A percentile compares a stretch with the other conserved stretches of the same genome.
phyloP scores from a whole-genome alignment of 2,113 vertebrate species.

The Ellobius talpinus region DNA sequence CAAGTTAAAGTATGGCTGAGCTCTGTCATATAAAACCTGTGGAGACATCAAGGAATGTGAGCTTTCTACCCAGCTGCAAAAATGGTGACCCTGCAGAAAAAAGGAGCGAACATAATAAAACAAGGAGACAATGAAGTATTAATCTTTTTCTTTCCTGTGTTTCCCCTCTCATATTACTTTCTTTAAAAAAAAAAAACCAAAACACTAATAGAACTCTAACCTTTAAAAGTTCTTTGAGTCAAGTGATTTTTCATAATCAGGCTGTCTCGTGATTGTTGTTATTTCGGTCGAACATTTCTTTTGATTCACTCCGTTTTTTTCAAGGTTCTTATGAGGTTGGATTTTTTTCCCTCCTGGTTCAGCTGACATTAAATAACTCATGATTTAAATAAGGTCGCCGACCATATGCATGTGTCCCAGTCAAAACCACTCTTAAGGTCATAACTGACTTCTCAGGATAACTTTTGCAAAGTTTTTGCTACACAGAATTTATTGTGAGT shows the following conservation, averaged over 20 bases:
- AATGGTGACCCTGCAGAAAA: constrained; percentile 82
- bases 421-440: constrained; percentile 40
- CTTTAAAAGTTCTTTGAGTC: constrained; percentile 92
- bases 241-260: constrained; percentile 93
- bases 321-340: constrained; percentile 80
- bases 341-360: constrained; percentile 67
- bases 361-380: constrained; percentile 76
- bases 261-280: constrained; percentile 86
- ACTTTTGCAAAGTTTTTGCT: constrained; percentile 28
- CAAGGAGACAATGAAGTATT: constrained; percentile 81
- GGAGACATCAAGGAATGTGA: constrained; percentile 84
- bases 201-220: constrained; percentile 93
- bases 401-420: constrained; percentile 62
- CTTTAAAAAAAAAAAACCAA: neutral
- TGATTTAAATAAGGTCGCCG: constrained; percentile 70
- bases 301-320: constrained; percentile 82
- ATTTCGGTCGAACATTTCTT: constrained; percentile 86
- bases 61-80: constrained; percentile 89
- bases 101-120: constrained; percentile 82
- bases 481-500: constrained; percentile 50
- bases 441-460: constrained; percentile 11
- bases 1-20: constrained; percentile 78
- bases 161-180: constrained; percentile 62
- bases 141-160: constrained; percentile 81
- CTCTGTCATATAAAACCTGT: constrained; percentile 83